Conservation (phyloP, 2,888 invertebrate species). For the Sipunculus nudus region DNA sequence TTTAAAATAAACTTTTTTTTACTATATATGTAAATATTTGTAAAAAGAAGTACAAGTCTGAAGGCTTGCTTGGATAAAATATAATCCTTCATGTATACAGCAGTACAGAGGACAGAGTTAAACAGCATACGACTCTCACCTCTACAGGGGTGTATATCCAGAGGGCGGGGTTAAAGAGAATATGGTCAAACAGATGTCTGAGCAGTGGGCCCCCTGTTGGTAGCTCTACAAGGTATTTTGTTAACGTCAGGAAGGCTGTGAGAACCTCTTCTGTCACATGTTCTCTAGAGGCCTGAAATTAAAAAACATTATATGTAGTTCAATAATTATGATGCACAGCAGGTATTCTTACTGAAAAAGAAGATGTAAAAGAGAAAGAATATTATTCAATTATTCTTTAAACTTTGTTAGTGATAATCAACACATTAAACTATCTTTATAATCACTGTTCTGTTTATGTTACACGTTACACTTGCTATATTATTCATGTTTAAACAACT, state of each 20-base stretch:
- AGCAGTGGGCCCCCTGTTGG: constrained; percentile 63
- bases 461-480: too few relatives aligned
- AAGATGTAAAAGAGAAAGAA: too few relatives aligned
- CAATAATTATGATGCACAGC: neutral
- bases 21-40: neutral
- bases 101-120: neutral
- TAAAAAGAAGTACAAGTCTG: neutral
- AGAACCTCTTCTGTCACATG: constrained; percentile 94
- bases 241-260: constrained; percentile 70
- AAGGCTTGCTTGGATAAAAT: neutral
- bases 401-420: too few relatives aligned
- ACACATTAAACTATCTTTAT: too few relatives aligned
- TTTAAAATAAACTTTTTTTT: neutral
- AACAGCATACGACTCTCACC: constrained; percentile 69
- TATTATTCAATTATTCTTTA: too few relatives aligned
- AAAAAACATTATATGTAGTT: constrained; percentile 3
- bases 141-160: constrained; percentile 99
- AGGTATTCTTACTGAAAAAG: neutral
- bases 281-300: constrained; percentile 70
- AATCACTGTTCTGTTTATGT: too few relatives aligned
- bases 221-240: constrained; percentile 62
- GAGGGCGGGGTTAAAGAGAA: constrained; percentile 97
- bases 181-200: constrained; percentile 95
- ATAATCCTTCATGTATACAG: neutral
- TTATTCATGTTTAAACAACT: too few relatives aligned